Conservation (phyloP, 2,888 invertebrate genomes). For the Halictus ligatus region DNA sequence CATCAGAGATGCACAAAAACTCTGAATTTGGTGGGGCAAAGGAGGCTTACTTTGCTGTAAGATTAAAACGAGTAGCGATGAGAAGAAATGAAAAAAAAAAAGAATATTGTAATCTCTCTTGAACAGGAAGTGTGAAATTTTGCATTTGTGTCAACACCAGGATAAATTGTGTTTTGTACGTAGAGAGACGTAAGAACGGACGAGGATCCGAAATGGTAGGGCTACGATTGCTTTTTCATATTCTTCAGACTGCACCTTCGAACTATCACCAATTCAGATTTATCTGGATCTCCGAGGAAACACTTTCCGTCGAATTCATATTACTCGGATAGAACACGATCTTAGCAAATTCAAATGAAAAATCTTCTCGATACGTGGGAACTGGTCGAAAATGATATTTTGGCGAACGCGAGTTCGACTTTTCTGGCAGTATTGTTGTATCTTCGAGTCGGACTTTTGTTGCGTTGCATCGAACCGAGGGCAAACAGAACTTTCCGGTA, state of each 20-base stretch:
- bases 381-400: neutral
- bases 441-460: neutral
- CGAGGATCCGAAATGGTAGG: neutral
- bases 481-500: neutral
- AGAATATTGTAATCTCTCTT: neutral
- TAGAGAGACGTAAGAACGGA: neutral
- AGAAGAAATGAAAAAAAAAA: neutral
- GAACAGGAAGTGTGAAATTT: neutral
- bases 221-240: neutral
- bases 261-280: slow-evolving; percentile 11
- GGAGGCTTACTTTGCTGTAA: neutral
- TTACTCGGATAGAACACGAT: neutral
- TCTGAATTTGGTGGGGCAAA: neutral
- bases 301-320: neutral
- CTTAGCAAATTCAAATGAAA: neutral
- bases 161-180: neutral
- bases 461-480: neutral
- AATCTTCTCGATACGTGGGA: neutral
- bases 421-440: neutral
- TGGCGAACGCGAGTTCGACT: neutral
- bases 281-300: neutral
- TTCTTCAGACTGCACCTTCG: slow-evolving; percentile 19
- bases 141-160: neutral
- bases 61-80: neutral
- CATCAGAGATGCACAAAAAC: neutral